A percentile compares a stretch with the other conserved stretches of the same genome.
These are phyloP conservation scores for Catharus ustulatus DNA, from an alignment of 2,797 vertebrate species.

Conservation along the genomic window DNA sequence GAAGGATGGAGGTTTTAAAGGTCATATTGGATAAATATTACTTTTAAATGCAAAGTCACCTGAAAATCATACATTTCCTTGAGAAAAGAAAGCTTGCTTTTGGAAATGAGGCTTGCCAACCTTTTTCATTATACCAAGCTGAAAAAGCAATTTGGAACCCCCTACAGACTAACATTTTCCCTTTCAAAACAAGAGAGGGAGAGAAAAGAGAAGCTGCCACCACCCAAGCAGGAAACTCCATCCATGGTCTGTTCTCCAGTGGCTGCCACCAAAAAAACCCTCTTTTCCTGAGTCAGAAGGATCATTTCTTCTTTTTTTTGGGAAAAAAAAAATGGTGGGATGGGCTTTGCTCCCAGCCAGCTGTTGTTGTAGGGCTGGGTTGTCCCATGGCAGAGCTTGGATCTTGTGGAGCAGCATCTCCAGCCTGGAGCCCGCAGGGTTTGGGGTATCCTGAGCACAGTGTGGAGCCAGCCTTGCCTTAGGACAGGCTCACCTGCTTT, in stretches of 20 bases:
- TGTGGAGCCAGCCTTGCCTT: not conserved
- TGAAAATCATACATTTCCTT: conserved; percentile 6
- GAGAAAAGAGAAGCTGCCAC: not conserved
- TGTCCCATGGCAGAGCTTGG: not conserved
- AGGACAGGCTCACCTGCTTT: not conserved
- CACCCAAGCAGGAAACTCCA: not conserved
- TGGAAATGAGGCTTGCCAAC: conserved; percentile 11
- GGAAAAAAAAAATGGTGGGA: not conserved
- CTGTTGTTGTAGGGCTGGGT: not conserved
- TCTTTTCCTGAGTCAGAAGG: not conserved
- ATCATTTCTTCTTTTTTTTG: not conserved
- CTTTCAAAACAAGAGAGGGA: not conserved
- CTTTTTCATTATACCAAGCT: not conserved
- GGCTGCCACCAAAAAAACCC: not conserved
- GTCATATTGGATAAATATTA: not conserved
- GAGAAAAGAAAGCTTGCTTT: not conserved
- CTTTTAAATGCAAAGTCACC: not conserved
- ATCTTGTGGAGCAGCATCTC: not conserved
- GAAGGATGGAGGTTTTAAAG: not conserved
- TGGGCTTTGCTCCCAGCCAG: not conserved
- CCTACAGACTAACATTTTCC: not conserved
- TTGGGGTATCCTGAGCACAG: not conserved
- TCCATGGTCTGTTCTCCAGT: not conserved
- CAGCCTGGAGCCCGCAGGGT: rapidly evolving
- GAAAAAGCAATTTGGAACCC: conserved; percentile 1